Evolutionary conservation across 2,797 vertebrate genomes (phyloP), one percentile per base, ranked within the genome.

Genomic region (Phaenicophaeus curvirostris): DNA sequence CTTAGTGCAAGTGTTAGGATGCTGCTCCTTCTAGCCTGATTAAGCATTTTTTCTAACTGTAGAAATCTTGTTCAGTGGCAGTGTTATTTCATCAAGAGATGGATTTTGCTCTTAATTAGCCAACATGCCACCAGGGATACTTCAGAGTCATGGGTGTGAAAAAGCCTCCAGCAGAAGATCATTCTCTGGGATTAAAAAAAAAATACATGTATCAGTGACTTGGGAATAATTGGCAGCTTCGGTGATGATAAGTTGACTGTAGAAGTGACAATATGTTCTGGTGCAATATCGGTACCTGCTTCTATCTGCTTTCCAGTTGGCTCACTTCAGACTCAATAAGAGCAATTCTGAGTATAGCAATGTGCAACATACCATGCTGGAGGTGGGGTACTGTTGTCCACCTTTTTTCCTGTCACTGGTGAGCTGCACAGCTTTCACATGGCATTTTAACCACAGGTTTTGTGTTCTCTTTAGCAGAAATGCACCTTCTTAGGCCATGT

Each of bases 61-160:
- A 97, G 96, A 96, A 97, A 94, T 97, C 89, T 92, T 94, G 96
- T 97, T 95, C 94, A 87, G 93, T 96, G 96, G 96, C 95, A 97
- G 97, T 96, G 97, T 98, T 98, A 97, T 98, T 97, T 98, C 97
- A 98, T 98, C 97, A 98, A 96, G 97, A 98, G 97, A 97, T 97
- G 97, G 97, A 97, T 98, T 98, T 98, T 97, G 97, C 97, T 98
- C 97, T 98, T 98, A 98, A 98, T 98, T 98, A 98, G 97, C 96
- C 97, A 97, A 95, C 96, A 96, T 96, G 97, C 96, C 98, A 97
- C 97, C 73, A 96, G 97, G 98, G 98, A 98, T 95, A 93, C 96
- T 97, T 98, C 95, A 95, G 96, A 98, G 97, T 98, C 97, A 96
- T 91, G 98, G 97, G 97, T 98, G 98, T 98, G 98, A 98, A 98